Evolutionary conservation across 2,888 invertebrate species (phyloP), one percentile per base, ranked within the genome.

Genomic region (Drosophila neotestacea): DNA sequence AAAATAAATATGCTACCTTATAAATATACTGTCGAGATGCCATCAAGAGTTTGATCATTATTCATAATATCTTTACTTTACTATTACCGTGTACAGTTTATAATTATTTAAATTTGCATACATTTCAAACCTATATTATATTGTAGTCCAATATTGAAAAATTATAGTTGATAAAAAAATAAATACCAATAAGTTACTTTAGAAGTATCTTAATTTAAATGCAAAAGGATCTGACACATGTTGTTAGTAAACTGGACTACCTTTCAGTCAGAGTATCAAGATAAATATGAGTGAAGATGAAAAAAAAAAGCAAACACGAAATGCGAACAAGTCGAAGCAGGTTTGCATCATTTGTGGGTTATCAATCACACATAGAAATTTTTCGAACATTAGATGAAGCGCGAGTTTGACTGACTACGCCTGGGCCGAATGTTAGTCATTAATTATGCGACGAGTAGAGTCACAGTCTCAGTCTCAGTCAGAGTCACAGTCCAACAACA

Each of bases 361-460:
- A 87, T 87, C 86, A 89, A 87, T 87, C 86, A 87, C 88, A 85
- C 68, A 88, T 86, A 85, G 86, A 88, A 81, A 86, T 88, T 78
- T 66, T 42, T 60, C 38, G 81, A 70, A 70, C 79, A 84, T 84
- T 85, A 85, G 84, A 88, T 78, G 84, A 85, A 85, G 84, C 84
- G 88, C 86, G 76, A 88, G 84, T 84, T 83, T 88, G 88, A 88
- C 86, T 81, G 84, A 84, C 88, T 88, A 84, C 84, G 88, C 88
- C 84, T 88, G 84, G 81, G 84, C 79, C 82, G 81, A 87, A 77
- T 79, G 89, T 79, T 89, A 88, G 89, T 87, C 89, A 87, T 87
- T 87, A 87, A 87, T 87, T 87, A 88, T 85, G 83, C 84, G 73
- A 77, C 70, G 80, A 70, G 46, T 13, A 73, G 63, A 50, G 16